Percentiles rank a stretch among this genome's conserved stretches.
Evolutionary conservation across 2,888 invertebrate species (phyloP).

Genomic region (Melanostoma scalare): DNA sequence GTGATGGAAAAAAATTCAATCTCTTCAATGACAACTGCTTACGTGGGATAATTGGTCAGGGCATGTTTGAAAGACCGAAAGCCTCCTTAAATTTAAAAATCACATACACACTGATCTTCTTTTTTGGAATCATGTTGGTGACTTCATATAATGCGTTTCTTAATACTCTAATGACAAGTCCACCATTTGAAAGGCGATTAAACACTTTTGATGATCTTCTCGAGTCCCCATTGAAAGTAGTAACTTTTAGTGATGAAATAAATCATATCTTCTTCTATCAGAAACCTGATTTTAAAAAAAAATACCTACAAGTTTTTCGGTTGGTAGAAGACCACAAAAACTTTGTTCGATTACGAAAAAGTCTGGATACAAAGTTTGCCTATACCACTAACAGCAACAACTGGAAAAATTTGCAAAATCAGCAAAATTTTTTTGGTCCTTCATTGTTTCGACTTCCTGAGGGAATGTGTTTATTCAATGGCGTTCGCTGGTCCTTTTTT

Average conservation of each 20-base stretch:
- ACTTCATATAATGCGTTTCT: constrained; percentile 24
- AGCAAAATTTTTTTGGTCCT: not conserved
- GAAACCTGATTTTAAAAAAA: too few species aligned
- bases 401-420: not conserved
- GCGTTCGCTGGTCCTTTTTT: not conserved
- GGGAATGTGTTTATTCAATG: not conserved
- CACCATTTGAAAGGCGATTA: not conserved
- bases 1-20: too few species aligned
- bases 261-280: too few species aligned
- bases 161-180: not conserved
- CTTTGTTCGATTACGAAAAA: not conserved
- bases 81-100: not conserved
- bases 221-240: too few species aligned
- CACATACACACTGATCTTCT: not conserved
- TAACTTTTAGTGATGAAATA: too few species aligned
- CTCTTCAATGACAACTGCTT: not conserved
- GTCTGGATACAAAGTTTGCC: not conserved
- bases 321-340: too few species aligned
- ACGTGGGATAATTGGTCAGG: constrained; percentile 3
- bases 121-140: constrained; percentile 16
- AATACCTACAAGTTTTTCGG: too few species aligned
- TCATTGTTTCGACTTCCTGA: not conserved
- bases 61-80: not conserved
- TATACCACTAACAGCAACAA: not conserved
- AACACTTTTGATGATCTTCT: not conserved